These are phyloP conservation scores for Galeruca laticollis DNA, from an alignment of 2,888 invertebrate genomes.

Conservation along the genomic window DNA sequence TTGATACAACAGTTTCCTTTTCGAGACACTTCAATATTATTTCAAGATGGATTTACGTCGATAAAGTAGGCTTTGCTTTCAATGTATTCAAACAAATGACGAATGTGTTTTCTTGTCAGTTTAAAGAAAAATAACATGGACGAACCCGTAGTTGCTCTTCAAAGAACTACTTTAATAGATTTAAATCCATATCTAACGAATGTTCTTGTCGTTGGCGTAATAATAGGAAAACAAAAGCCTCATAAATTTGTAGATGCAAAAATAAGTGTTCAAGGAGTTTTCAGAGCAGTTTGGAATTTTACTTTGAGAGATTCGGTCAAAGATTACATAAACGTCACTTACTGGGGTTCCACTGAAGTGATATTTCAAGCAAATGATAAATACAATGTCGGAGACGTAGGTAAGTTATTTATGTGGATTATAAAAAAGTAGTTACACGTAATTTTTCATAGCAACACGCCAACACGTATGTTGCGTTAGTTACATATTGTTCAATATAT, in stretches of 20 bases:
- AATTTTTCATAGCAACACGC: too few relatives aligned
- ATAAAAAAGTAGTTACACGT: too few relatives aligned
- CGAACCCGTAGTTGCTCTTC: constrained; percentile 49
- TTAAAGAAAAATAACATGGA: constrained; percentile 39
- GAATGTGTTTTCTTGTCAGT: constrained; percentile 2
- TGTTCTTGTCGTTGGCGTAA: constrained; percentile 69
- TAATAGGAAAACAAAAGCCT: constrained; percentile 76
- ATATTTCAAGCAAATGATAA: constrained; percentile 73
- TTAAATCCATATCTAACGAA: constrained; percentile 59
- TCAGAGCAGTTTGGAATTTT: constrained; percentile 81
- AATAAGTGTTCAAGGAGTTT: constrained; percentile 69
- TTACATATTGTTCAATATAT: too few relatives aligned
- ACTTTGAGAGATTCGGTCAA: constrained; percentile 80
- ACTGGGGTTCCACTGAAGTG: constrained; percentile 78
- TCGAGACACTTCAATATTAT: too few relatives aligned
- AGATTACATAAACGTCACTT: constrained; percentile 81
- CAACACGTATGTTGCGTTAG: too few relatives aligned
- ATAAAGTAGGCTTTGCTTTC: neutral
- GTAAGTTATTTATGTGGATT: constrained; percentile 64
- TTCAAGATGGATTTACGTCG: neutral
- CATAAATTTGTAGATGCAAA: constrained; percentile 69
- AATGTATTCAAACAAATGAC: constrained; percentile 10
- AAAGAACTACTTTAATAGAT: constrained; percentile 57
- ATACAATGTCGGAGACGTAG: constrained; percentile 79
- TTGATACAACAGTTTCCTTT: too few relatives aligned